A percentile compares a stretch with the other conserved stretches of the same genome.
phyloP scores from a whole-genome alignment of 2,888 invertebrate genomes.

The Eupithecia dodoneata region DNA sequence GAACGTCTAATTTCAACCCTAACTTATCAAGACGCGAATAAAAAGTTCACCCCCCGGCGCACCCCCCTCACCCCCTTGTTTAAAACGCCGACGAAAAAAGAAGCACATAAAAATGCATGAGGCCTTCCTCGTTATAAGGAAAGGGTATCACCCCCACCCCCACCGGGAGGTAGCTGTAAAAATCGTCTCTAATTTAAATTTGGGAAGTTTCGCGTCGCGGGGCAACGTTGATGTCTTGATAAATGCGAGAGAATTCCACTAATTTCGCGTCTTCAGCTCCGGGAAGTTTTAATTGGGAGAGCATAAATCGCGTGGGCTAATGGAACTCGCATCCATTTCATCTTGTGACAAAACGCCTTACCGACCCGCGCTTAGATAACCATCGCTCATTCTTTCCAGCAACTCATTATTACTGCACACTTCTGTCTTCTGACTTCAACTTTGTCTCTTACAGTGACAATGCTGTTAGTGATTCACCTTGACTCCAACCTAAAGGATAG shows the following conservation, averaged over 20 bases:
- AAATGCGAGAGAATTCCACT: conserved; percentile 82
- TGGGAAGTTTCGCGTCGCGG: conserved; percentile 82
- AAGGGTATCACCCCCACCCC: conserved; percentile 80
- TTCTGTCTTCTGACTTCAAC: not conserved
- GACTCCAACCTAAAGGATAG: not conserved
- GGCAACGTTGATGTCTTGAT: conserved; percentile 83
- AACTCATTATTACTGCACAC: conserved; percentile 29
- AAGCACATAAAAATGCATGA: conserved; percentile 86
- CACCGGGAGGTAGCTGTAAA: conserved; percentile 83
- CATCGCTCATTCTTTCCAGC: conserved; percentile 77
- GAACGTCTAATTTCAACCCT: conserved; percentile 85
- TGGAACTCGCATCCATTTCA: conserved; percentile 77
- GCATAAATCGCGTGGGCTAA: conserved; percentile 78
- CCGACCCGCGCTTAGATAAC: conserved; percentile 73
- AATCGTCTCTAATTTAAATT: conserved; percentile 85
- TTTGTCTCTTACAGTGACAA: not conserved
- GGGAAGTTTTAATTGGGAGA: conserved; percentile 82
- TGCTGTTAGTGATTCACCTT: not conserved
- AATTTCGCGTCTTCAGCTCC: conserved; percentile 80
- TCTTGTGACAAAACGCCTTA: conserved; percentile 74
- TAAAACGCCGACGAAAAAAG: conserved; percentile 85
- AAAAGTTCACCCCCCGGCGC: conserved; percentile 81
- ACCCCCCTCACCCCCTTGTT: conserved; percentile 84
- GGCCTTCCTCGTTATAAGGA: conserved; percentile 85
- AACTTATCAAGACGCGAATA: conserved; percentile 85